Evolutionary conservation across 2,797 vertebrate genomes (phyloP), one percentile per base, ranked within the genome.

Genomic region (Labroides dimidiatus): DNA sequence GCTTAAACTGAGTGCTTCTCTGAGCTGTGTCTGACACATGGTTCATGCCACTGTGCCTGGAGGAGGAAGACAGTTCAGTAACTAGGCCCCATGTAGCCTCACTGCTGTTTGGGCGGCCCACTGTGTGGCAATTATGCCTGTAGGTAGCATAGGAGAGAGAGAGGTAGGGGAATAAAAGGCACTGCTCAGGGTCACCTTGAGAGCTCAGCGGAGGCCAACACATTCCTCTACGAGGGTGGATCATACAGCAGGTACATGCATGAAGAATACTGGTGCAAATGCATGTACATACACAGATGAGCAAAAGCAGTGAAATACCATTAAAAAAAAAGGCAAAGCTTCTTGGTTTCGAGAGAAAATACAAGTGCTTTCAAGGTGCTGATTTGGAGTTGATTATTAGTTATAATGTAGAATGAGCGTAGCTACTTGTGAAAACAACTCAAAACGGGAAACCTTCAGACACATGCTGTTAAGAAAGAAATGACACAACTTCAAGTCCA

Each of bases 101-200:
- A 7, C 73, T 80, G 71, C 63, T 83, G 81, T 88, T 82, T 69
- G 56, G 69, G 43, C 62, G 42, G 51, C 85, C 66, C 48, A 56
- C 78, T 84, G 84, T 60, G 82, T 19, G 44, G 77, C 80, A 82
- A 85, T 86, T 82, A 86, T 20, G 64, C 74, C 84, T 57, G 55
- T 78, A 79, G 84, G 73, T 85, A 82, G 85, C 44, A 50, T 72
- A 65, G 48, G 57, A 62, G 58, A 65, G 60, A 20, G 12, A 11
- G 1, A 39, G 15, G 13, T 4, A 9, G 42, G 41, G 17, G 9
- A 27, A 36, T 59, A 24, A 33, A 57, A 72, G 42, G 12, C 36
- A 68, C 59, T 54, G 76, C 33, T 59, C 49, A 66, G 53, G 78
- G 76, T 87, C 80, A 91, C 77, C 80, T 84, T 79, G 58, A 53